Base-by-base conservation (phyloP, 2,888 invertebrate species). In the Deilephila elpenor region DNA sequence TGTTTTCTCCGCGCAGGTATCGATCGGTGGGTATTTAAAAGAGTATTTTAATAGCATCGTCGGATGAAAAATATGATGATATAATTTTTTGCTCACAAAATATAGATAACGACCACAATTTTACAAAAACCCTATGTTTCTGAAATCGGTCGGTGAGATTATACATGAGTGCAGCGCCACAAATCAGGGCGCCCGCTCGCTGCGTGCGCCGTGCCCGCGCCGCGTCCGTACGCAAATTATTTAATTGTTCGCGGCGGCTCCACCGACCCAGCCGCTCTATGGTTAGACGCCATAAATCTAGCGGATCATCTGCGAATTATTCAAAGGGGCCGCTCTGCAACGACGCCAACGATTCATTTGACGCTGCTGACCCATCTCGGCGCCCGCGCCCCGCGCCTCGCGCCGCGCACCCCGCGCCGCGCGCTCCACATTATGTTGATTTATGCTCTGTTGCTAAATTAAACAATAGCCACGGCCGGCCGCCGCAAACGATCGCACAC, bases 221-320 rank as follows among this genome's bases (percentile, higher is more conserved):
- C 76, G 76, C 78, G 74, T 75, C 44, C 71, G 60, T 93, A 93
- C 88, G 93, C 93, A 93, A 93, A 93, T 93, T 87, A 88, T 92
- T 93, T 93, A 93, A 93, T 93, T 93, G 93, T 86, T 83, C 82
- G 80, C 79, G 82, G 79, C 80, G 67, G 67, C 64, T 44, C 44
- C 51, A 44, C 7, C 44, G 44, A 34, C 62, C n/a, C 62, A 17
- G 17, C 51, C 67, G 89, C 89, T 88, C 93, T 93, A 88, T 93
- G 90, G 89, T 94, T 93, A 93, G 81, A 77, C 85, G 84, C 89
- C 89, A 92, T 93, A 93, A 94, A 94, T 94, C 93, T 92, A 91
- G 83, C 82, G 85, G 84, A 85, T 89, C 86, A 85, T 87, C 85
- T 82, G 92, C 92, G 89, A 91, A 93, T 92, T 90, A 93, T 91